These are phyloP conservation scores for Ceuthmochares aereus DNA, from an alignment of 2,113 vertebrate genomes.

Conservation along the genomic window DNA sequence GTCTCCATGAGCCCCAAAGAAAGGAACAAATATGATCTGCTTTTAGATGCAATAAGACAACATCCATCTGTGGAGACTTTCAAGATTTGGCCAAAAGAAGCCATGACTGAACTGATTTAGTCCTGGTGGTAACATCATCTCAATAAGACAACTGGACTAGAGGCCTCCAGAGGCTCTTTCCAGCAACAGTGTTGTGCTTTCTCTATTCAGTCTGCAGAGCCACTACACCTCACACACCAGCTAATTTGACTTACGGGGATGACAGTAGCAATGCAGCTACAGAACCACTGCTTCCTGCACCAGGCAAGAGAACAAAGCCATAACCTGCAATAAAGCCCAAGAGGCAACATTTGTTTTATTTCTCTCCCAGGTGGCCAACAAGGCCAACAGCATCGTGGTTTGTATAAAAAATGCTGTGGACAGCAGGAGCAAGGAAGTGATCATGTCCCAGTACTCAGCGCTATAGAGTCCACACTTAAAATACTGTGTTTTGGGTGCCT, in stretches of 20 bases:
- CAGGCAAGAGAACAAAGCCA: neutral
- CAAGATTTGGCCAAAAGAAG: neutral
- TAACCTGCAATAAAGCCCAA: neutral
- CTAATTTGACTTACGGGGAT: fast-evolving
- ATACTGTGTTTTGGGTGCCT: too few species aligned
- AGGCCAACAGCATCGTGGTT: too few species aligned
- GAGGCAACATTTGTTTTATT: neutral
- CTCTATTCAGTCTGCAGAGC: neutral
- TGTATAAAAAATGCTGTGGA: too few species aligned
- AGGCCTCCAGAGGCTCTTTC: neutral
- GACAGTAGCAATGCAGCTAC: neutral
- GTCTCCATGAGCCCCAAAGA: neutral
- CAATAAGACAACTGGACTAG: fast-evolving
- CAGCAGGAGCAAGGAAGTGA: too few species aligned
- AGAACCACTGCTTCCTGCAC: neutral
- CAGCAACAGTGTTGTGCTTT: neutral
- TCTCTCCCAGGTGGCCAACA: neutral
- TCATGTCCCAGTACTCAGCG: too few species aligned
- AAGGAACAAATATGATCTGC: neutral
- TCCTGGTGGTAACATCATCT: neutral
- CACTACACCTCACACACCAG: neutral
- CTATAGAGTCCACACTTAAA: too few species aligned
- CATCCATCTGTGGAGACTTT: neutral
- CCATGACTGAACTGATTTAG: neutral
- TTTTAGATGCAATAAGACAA: neutral